Conservation (phyloP, 2,888 invertebrate genomes). For the Thalpophila matura region DNA sequence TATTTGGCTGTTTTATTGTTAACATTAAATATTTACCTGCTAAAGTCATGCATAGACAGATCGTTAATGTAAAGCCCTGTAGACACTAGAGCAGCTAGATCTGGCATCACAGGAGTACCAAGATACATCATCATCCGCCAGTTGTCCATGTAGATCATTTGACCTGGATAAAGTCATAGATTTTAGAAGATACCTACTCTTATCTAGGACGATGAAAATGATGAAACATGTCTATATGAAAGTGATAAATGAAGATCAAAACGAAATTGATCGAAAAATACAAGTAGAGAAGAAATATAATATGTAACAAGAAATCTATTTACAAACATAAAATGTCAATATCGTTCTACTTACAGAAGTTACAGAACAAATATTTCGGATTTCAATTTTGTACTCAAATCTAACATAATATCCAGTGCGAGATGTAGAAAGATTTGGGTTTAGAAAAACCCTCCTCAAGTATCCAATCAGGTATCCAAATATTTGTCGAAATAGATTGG, state of each 20-base stretch:
- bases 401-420: slow-evolving; percentile 15
- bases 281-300: not conserved
- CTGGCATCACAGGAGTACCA: slow-evolving; percentile 98
- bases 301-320: not conserved
- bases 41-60: slow-evolving; percentile 99
- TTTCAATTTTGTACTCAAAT: not conserved
- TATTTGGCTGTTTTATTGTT: not conserved
- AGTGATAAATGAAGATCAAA: not conserved
- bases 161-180: slow-evolving; percentile 91
- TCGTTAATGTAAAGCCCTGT: slow-evolving; percentile 99
- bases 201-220: not conserved
- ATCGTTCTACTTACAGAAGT: not conserved
- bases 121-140: slow-evolving; percentile 99
- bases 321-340: too few species aligned
- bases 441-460: slow-evolving; percentile 11
- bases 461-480: slow-evolving; percentile 32
- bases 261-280: not conserved
- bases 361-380: not conserved
- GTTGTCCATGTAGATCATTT: slow-evolving; percentile 99
- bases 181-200: not conserved
- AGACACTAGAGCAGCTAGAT: slow-evolving; percentile 97
- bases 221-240: not conserved
- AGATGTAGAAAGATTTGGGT: not conserved
- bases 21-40: slow-evolving; percentile 91
- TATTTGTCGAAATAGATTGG: slow-evolving; percentile 40